Evolutionary conservation across 2,888 invertebrate genomes (phyloP).

Genomic region (Leptopilina myrica): DNA sequence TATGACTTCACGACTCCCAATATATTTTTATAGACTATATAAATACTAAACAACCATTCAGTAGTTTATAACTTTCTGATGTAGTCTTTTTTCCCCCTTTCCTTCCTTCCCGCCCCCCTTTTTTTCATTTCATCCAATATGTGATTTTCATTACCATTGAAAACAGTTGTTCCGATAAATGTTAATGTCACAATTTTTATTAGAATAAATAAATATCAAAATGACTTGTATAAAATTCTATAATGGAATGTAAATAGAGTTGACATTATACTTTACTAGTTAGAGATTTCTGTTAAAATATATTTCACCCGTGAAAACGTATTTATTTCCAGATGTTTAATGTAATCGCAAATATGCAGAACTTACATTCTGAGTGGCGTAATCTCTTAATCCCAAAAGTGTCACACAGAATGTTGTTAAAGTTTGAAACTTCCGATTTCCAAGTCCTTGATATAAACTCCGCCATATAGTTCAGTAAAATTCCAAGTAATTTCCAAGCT

Average conservation of each 20-base stretch:
- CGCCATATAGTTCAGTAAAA: background rate
- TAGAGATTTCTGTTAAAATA: background rate
- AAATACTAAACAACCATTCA: constrained; percentile 4
- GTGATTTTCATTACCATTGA: background rate
- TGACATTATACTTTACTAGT: background rate
- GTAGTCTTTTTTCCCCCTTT: background rate
- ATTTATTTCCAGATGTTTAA: constrained; percentile 13
- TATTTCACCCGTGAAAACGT: background rate
- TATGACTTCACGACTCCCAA: constrained; percentile 2
- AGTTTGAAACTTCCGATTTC: constrained; percentile 9
- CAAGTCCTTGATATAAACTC: constrained; percentile 15
- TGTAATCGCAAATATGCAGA: constrained; percentile 13
- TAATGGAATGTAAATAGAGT: background rate
- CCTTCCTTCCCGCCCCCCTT: background rate
- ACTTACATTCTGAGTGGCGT: background rate
- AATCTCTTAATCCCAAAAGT: constrained; percentile 33
- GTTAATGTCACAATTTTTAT: too few species aligned
- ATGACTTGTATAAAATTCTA: too few species aligned
- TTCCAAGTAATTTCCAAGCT: constrained; percentile 16
- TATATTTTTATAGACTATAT: constrained; percentile 13
- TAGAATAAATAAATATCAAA: too few species aligned
- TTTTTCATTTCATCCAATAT: background rate
- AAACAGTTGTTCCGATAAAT: too few species aligned
- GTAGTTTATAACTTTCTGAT: background rate
- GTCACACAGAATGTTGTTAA: constrained; percentile 28